phyloP scores from a whole-genome alignment of 2,888 invertebrate species.

The Synanthedon tipuliformis region DNA sequence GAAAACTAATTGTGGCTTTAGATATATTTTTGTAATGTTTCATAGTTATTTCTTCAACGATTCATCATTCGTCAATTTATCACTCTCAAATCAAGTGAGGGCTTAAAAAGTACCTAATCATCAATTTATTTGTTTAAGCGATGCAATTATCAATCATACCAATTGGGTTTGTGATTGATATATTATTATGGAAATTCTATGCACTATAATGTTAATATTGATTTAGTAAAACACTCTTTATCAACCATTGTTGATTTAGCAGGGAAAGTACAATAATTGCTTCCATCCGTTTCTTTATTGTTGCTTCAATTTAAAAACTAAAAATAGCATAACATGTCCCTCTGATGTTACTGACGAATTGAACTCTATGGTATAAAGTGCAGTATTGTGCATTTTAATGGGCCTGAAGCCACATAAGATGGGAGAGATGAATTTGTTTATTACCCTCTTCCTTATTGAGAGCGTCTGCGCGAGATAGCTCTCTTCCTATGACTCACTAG shows the following conservation, averaged over 20 bases:
- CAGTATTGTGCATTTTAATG: slow-evolving; percentile 69
- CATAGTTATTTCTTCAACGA: too few species aligned
- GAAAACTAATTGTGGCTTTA: neutral
- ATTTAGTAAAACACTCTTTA: too few species aligned
- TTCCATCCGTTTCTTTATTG: slow-evolving; percentile 64
- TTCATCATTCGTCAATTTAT: too few species aligned
- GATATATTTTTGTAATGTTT: neutral
- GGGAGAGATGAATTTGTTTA: slow-evolving; percentile 69
- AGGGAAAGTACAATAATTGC: slow-evolving; percentile 62
- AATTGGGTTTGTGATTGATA: too few species aligned
- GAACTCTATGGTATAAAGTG: slow-evolving; percentile 54
- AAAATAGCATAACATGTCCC: slow-evolving; percentile 53
- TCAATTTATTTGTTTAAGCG: too few species aligned
- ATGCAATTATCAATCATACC: too few species aligned
- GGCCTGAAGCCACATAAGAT: slow-evolving; percentile 62
- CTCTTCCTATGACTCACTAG: slow-evolving; percentile 70
- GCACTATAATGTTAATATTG: too few species aligned
- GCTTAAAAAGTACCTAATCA: too few species aligned
- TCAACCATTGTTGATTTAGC: slow-evolving; percentile 16
- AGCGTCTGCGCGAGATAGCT: slow-evolving; percentile 66
- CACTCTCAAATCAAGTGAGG: too few species aligned
- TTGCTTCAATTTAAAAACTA: slow-evolving; percentile 61
- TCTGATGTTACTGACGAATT: slow-evolving; percentile 29
- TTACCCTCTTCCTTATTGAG: slow-evolving; percentile 70
- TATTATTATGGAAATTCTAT: too few species aligned